Base-by-base conservation (phyloP, 2,888 invertebrate species). In the Heliconius hortense region DNA sequence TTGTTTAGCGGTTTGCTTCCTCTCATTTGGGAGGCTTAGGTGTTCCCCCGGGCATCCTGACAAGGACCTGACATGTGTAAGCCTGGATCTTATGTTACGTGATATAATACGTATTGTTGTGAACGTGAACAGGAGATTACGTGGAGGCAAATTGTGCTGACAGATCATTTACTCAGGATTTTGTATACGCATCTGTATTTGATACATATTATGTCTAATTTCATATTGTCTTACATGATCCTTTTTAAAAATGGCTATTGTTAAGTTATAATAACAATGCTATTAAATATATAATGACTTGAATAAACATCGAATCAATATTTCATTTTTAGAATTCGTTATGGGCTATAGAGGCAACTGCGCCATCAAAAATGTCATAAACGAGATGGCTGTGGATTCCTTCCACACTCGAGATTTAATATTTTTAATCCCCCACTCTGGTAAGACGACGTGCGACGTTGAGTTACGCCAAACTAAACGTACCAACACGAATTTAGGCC, bases 1-100 rank as follows among this genome's bases (percentile, higher is more conserved):
- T 81, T 82, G 82, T 83, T 83, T 82, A 83, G 80, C 78, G 81
- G 78, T 67, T 67, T 62, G 74, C 78, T 59, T 53, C 74, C 73
- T 76, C 80, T 77, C 80, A 80, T 82, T 79, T 75, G 77, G 74
- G 73, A 74, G 76, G 78, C 79, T 79, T 79, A 77, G 77, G 35
- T 69, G 63, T 64, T 63, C 74, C 60, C 70, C 21, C 28, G 70
- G 70, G 74, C 74, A 28, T 56, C 26, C 76, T 71, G 74, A 76
- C 67, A 74, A 74, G 71, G 72, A 74, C 74, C 60, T 77, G 76
- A 77, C 76, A 62, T 39, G 28, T 53, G 68, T 72, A 77, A 77
- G 77, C 77, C 74, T 71, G 26, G 76, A 63, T 70, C 75, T 71
- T 59, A 70, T 21, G 35, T 35, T 35, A 10, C 35, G 69, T 75